Evolutionary conservation across 1,140 invertebrate species (phyloP).

Genomic region (Apolygus lucorum): DNA sequence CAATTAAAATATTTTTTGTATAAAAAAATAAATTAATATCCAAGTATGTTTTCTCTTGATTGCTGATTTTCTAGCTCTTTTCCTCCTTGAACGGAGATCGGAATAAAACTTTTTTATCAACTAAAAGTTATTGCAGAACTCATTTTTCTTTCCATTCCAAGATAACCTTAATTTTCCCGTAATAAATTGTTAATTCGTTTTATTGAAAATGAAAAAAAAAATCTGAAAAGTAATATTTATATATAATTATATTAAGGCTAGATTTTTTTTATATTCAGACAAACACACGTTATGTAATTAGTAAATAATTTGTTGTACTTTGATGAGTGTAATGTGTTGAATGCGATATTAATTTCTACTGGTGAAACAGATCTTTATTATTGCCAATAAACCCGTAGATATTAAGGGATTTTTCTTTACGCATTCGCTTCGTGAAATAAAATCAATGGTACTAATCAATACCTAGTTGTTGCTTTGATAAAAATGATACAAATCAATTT

Average conservation of each 20-base stretch:
- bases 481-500: neutral
- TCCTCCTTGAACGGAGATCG: neutral
- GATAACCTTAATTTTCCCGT: neutral
- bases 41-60: neutral
- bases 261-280: neutral
- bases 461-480: neutral
- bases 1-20: neutral
- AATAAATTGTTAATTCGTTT: neutral
- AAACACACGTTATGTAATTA: neutral
- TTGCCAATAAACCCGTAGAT: neutral
- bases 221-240: neutral
- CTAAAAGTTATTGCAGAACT: neutral
- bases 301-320: neutral
- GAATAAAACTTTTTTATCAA: neutral
- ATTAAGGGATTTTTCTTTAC: constrained; percentile 1
- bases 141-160: constrained; percentile 5
- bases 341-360: neutral
- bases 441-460: constrained; percentile 6
- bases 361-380: neutral
- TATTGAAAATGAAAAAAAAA: neutral
- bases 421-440: constrained; percentile 5
- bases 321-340: neutral
- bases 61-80: neutral
- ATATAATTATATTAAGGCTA: neutral
- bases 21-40: neutral